A percentile compares a stretch with the other conserved stretches of the same genome.
Conservation (phyloP, 2,113 vertebrate genomes). For the Cyphotilapia sp. region DNA sequence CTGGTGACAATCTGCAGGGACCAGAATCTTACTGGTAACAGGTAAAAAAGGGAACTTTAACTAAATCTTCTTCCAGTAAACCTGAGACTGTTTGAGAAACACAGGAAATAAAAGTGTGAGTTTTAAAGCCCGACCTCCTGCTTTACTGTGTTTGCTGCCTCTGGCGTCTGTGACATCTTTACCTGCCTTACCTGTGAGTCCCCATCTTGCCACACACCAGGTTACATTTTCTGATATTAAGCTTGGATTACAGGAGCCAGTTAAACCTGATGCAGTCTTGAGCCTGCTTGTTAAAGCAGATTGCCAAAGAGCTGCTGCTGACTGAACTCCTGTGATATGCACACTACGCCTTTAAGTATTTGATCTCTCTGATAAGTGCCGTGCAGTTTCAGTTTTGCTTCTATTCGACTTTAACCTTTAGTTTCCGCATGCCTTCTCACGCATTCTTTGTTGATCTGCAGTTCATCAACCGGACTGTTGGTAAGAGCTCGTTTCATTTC, state of each 20-base stretch:
- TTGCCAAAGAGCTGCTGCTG: background rate
- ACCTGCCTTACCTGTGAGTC: background rate
- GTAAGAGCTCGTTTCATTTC: background rate
- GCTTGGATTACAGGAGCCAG: no score
- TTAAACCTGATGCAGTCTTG: background rate
- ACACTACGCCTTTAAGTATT: background rate
- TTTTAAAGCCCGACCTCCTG: background rate
- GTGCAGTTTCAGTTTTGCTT: background rate
- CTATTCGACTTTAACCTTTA: background rate
- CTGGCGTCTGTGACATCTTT: background rate
- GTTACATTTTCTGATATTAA: background rate
- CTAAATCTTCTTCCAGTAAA: background rate
- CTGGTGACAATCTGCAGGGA: background rate
- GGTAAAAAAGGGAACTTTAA: constrained; percentile 12
- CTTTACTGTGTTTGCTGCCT: background rate
- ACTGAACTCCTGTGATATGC: background rate
- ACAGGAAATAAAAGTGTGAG: constrained; percentile 20
- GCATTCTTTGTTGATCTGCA: background rate
- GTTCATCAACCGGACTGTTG: background rate
- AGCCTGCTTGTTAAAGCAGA: no score
- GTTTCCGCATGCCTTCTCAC: background rate
- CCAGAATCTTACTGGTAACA: background rate
- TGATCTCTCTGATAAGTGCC: background rate
- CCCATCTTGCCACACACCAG: background rate
- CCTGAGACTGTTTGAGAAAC: background rate